Conservation (phyloP, 2,888 invertebrate genomes). For the Cheilosia pagana region DNA sequence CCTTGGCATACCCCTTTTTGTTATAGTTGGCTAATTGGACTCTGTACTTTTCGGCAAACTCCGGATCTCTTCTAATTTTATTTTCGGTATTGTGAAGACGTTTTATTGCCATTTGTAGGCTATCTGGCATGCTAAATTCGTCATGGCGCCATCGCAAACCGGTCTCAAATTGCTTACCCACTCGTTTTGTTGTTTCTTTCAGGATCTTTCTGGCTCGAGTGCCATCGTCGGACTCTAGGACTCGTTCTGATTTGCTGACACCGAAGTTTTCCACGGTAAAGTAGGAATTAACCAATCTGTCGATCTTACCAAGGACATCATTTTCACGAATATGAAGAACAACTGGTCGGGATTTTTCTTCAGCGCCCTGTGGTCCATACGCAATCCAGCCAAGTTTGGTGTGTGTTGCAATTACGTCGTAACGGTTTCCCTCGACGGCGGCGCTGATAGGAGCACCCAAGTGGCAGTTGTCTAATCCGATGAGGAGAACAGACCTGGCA, state of each 20-base stretch:
- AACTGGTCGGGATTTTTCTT: too few species aligned
- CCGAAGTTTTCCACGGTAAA: slow-evolving; percentile 49
- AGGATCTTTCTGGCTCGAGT: slow-evolving; percentile 10
- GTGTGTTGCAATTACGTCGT: neutral
- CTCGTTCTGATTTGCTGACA: slow-evolving; percentile 46
- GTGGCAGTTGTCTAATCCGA: slow-evolving; percentile 26
- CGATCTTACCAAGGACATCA: slow-evolving; percentile 4
- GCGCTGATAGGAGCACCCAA: slow-evolving; percentile 8
- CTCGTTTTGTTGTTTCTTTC: slow-evolving; percentile 35
- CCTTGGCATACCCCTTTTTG: slow-evolving; percentile 10
- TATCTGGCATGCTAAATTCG: slow-evolving; percentile 31
- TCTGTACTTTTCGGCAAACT: slow-evolving; percentile 47
- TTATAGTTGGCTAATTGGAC: slow-evolving; percentile 62
- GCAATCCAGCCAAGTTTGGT: too few species aligned
- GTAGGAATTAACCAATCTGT: slow-evolving; percentile 37
- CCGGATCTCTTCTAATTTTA: slow-evolving; percentile 48
- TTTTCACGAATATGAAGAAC: slow-evolving; percentile 44
- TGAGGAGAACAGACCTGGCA: neutral
- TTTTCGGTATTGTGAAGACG: slow-evolving; percentile 54
- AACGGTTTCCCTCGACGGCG: neutral
- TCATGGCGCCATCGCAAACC: slow-evolving; percentile 59
- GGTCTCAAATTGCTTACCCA: slow-evolving; percentile 47
- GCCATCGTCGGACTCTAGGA: too few species aligned
- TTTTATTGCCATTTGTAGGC: slow-evolving; percentile 59
- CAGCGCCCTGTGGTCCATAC: too few species aligned